Evolutionary conservation across 2,888 invertebrate species (phyloP).

Genomic region (Erebia epiphron): DNA sequence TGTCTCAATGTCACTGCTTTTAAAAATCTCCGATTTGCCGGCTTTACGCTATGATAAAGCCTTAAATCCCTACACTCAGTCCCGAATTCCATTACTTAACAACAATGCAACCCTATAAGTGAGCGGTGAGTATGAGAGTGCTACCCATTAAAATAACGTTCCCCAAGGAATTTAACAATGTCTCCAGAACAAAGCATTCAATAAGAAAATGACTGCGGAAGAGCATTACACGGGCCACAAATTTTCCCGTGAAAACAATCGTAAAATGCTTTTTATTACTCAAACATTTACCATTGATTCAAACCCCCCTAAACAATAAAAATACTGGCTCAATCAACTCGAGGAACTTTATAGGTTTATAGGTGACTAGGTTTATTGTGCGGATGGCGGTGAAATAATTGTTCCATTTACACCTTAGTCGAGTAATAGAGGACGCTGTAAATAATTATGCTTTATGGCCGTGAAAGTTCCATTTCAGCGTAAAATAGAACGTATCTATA

Average conservation of each 20-base stretch:
- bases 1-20: no score
- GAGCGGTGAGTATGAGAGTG: slow-evolving; percentile 29
- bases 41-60: no score
- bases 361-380: slow-evolving; percentile 77
- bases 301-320: slow-evolving; percentile 77
- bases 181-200: slow-evolving; percentile 60
- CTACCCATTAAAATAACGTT: slow-evolving; percentile 48
- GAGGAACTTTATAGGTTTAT: slow-evolving; percentile 73
- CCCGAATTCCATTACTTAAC: slow-evolving; percentile 24
- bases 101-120: slow-evolving; percentile 24
- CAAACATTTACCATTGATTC: slow-evolving; percentile 82
- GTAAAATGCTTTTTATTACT: slow-evolving; percentile 79
- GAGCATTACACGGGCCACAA: slow-evolving; percentile 79
- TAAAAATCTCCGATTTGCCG: no score
- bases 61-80: background rate
- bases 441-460: slow-evolving; percentile 9
- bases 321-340: slow-evolving; percentile 82
- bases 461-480: background rate
- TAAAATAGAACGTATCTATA: no score
- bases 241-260: slow-evolving; percentile 80
- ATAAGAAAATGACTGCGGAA: slow-evolving; percentile 70
- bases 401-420: slow-evolving; percentile 70
- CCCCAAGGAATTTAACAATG: slow-evolving; percentile 61
- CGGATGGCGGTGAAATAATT: slow-evolving; percentile 68
- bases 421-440: slow-evolving; percentile 37